Conservation (phyloP, 2,888 invertebrate genomes). For the Dryomyza anilis region DNA sequence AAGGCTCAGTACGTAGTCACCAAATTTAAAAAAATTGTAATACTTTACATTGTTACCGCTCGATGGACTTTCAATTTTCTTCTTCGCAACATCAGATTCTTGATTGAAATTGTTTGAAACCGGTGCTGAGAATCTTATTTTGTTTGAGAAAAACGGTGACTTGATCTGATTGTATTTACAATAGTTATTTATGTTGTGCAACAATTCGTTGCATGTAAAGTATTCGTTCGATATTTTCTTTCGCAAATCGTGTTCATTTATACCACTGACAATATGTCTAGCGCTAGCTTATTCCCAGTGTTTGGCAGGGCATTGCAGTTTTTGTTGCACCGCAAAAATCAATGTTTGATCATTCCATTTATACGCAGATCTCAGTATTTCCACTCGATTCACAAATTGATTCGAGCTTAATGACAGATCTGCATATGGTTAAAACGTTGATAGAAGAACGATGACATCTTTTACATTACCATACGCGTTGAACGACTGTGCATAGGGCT, state of each 20-base stretch:
- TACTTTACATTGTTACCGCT: background rate
- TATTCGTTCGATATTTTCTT: slow-evolving; percentile 23
- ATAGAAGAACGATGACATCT: slow-evolving; percentile 19
- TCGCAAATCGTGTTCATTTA: slow-evolving; percentile 23
- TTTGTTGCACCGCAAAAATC: slow-evolving; percentile 26
- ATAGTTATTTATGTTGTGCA: slow-evolving; percentile 16
- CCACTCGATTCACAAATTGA: slow-evolving; percentile 24
- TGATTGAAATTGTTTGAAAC: no score
- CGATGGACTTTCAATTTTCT: no score
- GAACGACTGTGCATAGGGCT: background rate
- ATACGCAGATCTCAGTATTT: slow-evolving; percentile 26
- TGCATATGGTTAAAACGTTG: slow-evolving; percentile 24
- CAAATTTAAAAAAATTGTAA: background rate
- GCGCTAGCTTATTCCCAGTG: slow-evolving; percentile 21
- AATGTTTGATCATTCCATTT: slow-evolving; percentile 28
- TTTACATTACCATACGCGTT: slow-evolving; percentile 16
- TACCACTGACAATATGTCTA: slow-evolving; percentile 23
- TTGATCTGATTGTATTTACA: no score
- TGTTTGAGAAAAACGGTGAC: no score
- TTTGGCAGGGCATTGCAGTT: slow-evolving; percentile 13
- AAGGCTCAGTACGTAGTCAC: background rate
- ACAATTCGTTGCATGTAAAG: slow-evolving; percentile 10
- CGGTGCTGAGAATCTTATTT: no score
- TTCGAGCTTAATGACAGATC: slow-evolving; percentile 20
- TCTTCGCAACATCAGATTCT: no score